Evolutionary conservation across 2,113 vertebrate genomes (phyloP), one percentile per base, ranked within the genome.

Genomic region (Bolborhynchus lineola): DNA sequence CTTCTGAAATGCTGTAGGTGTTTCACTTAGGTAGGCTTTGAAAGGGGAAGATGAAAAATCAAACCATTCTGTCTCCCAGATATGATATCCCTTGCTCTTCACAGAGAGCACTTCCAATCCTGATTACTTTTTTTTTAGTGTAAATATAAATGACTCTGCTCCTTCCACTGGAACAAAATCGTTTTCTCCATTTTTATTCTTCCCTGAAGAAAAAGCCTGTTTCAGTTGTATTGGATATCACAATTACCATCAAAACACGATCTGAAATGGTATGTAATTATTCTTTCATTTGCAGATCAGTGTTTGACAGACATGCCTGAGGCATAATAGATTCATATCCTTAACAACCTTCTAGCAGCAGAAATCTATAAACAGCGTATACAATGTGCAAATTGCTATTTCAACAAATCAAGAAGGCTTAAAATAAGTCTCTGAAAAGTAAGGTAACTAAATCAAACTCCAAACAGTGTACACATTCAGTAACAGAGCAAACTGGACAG

Each of bases 221-320:
- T 92, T 91, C 77, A 17, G 21, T 92, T 86, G 49, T 44, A 84
- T 13, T 64, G 0, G 10, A 37, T 95, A 84, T 76, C 90, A 88
- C 81, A 96, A 92, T 75, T 88, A 55, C 35, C 50, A 90, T 84
- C 82, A 84, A 90, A 92, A 93, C 52, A 84, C 86, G 75, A 88
- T 86, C 64, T 86, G 82, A 86, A 81, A 78, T 13, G 13, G 47
- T 76, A 62, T 19, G 57, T 37, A 82, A 95, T 96, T 96, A 92
- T 82, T 95, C 95, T 93, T 95, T 88, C 65, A 82, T 82, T 96
- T 94, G 76, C 80, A 89, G 80, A 94, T 86, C 47, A 62, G 44
- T 63, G 62, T 76, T 86, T 95, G 95, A 96, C 86, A 96, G 88
- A 57, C 80, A 76, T 16, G 62, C 57, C 92, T 95, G 72, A 95